Evolutionary conservation across 2,797 vertebrate genomes (phyloP).

Genomic region (Danio choprae): DNA sequence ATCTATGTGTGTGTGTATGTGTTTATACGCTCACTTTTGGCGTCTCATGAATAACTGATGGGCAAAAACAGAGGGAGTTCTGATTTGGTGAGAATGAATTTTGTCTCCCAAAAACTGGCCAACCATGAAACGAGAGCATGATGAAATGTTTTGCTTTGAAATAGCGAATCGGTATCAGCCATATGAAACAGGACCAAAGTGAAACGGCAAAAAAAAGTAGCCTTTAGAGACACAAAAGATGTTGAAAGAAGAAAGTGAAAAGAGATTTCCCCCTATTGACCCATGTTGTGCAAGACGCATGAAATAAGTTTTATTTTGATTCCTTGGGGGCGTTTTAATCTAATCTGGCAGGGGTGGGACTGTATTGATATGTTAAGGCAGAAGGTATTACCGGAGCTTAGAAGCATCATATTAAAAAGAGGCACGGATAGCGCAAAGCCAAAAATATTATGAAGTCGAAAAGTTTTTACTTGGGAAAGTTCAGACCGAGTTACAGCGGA

Average conservation of each 20-base stretch:
- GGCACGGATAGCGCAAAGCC: background rate
- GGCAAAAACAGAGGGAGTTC: slow-evolving; percentile 46
- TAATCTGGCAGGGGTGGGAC: slow-evolving; percentile 20
- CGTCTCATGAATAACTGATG: slow-evolving; percentile 47
- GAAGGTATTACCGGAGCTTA: slow-evolving; percentile 41
- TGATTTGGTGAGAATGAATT: slow-evolving; percentile 40
- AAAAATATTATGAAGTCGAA: slow-evolving; percentile 9
- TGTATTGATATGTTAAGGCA: slow-evolving; percentile 43
- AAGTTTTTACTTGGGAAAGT: slow-evolving; percentile 28
- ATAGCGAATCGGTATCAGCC: slow-evolving; percentile 30
- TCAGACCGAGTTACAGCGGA: background rate
- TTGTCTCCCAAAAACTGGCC: slow-evolving; percentile 38
- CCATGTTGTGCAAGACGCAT: slow-evolving; percentile 29
- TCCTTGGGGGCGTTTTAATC: slow-evolving; percentile 43
- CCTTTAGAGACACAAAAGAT: slow-evolving; percentile 32
- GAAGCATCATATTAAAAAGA: slow-evolving; percentile 30
- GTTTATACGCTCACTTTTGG: slow-evolving; percentile 34
- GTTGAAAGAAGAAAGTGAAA: slow-evolving; percentile 16
- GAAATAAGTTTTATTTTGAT: slow-evolving; percentile 45
- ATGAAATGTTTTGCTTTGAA: slow-evolving; percentile 46
- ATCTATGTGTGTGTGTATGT: background rate
- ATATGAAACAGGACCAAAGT: slow-evolving; percentile 27
- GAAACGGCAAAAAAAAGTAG: slow-evolving; percentile 33
- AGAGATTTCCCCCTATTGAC: slow-evolving; percentile 41
- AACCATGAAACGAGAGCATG: slow-evolving; percentile 41